These are phyloP conservation scores for Coturnix japonica DNA, from an alignment of 2,113 vertebrate species.

Conservation along the genomic window DNA sequence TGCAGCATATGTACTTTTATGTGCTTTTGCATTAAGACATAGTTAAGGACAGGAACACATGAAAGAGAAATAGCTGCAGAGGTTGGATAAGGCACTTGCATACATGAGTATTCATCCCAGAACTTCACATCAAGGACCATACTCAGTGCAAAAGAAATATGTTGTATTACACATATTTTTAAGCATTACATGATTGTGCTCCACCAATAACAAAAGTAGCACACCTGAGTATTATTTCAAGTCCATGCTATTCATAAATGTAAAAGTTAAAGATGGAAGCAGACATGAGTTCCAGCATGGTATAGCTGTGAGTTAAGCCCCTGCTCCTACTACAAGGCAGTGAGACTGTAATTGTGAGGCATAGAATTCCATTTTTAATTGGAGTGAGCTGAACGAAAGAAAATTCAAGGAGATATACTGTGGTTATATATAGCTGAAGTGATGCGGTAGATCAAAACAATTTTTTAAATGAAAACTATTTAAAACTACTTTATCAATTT, in stretches of 20 bases:
- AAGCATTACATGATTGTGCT: background rate
- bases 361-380: background rate
- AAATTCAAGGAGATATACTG: background rate
- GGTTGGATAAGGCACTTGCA: background rate
- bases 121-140: background rate
- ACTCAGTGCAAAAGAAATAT: background rate
- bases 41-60: background rate
- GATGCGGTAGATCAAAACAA: background rate
- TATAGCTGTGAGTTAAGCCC: background rate
- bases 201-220: background rate
- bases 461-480: background rate
- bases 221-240: background rate
- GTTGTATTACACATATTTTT: background rate
- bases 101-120: background rate
- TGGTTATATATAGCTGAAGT: background rate
- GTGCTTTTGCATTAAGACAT: background rate
- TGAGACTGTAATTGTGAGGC: background rate
- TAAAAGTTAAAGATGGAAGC: background rate
- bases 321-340: background rate
- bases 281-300: background rate
- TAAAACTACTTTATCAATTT: conserved; percentile 5
- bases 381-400: background rate
- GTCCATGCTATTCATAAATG: background rate
- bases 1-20: background rate
- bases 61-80: background rate